phyloP scores from a whole-genome alignment of 2,113 vertebrate genomes.

The Rana temporaria region DNA sequence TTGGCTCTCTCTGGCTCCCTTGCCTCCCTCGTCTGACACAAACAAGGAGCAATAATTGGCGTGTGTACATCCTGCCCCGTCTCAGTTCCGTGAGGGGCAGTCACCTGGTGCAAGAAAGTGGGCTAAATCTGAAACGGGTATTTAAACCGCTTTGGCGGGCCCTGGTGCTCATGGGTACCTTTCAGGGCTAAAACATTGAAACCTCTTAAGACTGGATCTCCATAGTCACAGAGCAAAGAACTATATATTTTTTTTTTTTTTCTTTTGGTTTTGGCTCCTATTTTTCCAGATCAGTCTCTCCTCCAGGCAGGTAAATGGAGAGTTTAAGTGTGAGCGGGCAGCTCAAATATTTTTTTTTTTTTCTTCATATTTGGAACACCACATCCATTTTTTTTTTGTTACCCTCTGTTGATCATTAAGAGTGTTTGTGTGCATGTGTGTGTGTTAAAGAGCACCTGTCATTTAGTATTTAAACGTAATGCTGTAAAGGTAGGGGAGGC shows the following conservation, averaged over 20 bases:
- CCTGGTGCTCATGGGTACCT: not conserved
- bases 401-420: not conserved
- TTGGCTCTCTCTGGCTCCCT: not conserved
- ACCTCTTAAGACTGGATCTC: conserved; percentile 34
- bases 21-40: not conserved
- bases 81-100: not conserved
- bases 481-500: too few species aligned
- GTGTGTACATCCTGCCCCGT: not conserved
- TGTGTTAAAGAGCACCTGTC: not conserved
- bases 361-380: not conserved
- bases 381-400: not conserved
- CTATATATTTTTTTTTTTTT: conserved; percentile 41
- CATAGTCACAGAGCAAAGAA: conserved; percentile 36
- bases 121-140: conserved; percentile 56
- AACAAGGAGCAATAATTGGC: conserved; percentile 50
- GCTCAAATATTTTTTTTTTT: conserved; percentile 6
- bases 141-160: conserved; percentile 8
- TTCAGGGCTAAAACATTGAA: not conserved
- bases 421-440: not conserved
- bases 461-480: not conserved
- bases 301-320: conserved; percentile 27
- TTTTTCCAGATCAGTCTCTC: not conserved
- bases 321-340: conserved; percentile 4
- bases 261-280: conserved; percentile 28
- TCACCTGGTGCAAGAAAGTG: conserved; percentile 36